Conservation (phyloP, 2,888 invertebrate genomes). For the Sarcophaga carnaria region DNA sequence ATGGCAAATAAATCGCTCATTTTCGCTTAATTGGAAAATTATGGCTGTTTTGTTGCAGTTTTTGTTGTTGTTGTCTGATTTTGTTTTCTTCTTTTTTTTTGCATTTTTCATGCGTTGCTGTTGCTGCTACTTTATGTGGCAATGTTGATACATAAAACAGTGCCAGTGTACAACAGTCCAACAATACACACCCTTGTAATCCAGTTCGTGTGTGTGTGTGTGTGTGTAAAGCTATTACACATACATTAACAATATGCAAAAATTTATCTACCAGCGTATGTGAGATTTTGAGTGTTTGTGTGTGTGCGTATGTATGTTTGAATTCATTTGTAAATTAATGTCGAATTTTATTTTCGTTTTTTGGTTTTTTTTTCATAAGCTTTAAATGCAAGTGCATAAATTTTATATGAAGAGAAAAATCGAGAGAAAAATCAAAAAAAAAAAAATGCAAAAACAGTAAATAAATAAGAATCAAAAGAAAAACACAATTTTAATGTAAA, state of each 20-base stretch:
- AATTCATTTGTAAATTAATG: slow-evolving; percentile 45
- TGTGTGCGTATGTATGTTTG: slow-evolving; percentile 53
- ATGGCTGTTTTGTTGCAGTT: slow-evolving; percentile 73
- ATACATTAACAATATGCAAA: slow-evolving; percentile 76
- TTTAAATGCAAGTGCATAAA: slow-evolving; percentile 58
- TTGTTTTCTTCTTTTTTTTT: not conserved
- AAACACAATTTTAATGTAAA: slow-evolving; percentile 60
- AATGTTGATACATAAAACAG: not conserved
- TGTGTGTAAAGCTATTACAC: slow-evolving; percentile 74
- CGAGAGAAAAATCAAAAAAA: not conserved
- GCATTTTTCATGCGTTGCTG: slow-evolving; percentile 50
- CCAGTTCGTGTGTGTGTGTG: slow-evolving; percentile 69
- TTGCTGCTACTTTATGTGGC: slow-evolving; percentile 29
- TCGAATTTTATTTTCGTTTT: slow-evolving; percentile 23
- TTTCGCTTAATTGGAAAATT: slow-evolving; percentile 82
- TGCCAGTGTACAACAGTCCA: not conserved
- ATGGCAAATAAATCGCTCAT: slow-evolving; percentile 82
- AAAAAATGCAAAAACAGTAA: slow-evolving; percentile 9
- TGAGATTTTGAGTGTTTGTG: slow-evolving; percentile 51
- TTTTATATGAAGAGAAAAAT: slow-evolving; percentile 27
- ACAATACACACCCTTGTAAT: not conserved
- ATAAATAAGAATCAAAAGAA: not conserved
- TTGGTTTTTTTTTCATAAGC: slow-evolving; percentile 46
- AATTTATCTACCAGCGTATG: not conserved
- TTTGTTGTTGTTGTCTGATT: slow-evolving; percentile 31